Conservation (phyloP, 2,797 vertebrate genomes). For the Columba guinea region DNA sequence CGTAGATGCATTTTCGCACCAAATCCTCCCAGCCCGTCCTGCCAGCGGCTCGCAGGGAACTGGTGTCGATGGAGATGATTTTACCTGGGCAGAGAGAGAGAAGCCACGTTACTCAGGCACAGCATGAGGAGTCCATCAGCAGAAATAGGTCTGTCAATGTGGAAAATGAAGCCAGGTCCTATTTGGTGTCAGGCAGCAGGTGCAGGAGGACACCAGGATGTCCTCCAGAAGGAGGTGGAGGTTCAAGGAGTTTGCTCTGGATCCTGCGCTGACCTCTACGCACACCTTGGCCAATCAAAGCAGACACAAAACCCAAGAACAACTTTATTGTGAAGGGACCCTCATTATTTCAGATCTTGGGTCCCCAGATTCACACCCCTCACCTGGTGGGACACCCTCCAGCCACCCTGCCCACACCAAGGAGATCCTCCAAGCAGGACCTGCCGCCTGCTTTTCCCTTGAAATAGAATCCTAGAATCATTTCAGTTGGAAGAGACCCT, state of each 20-base stretch:
- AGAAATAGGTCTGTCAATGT: neutral
- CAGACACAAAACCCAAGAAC: neutral
- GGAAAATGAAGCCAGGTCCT: neutral
- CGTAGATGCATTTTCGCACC: constrained; percentile 96
- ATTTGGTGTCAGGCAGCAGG: accelerated
- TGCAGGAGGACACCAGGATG: neutral
- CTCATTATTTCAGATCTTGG: neutral
- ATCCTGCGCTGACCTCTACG: accelerated
- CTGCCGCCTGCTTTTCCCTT: neutral
- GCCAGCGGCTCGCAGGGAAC: constrained; percentile 90
- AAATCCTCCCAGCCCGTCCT: constrained; percentile 95
- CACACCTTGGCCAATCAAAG: neutral
- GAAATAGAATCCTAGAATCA: too few relatives aligned
- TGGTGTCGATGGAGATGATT: constrained; percentile 98
- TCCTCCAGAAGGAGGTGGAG: neutral
- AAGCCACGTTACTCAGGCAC: neutral
- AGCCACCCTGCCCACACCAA: neutral
- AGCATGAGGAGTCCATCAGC: neutral
- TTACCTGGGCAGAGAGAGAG: constrained; percentile 81
- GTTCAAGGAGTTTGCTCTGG: neutral
- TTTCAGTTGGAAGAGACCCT: too few relatives aligned
- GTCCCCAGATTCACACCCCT: neutral
- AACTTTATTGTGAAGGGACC: neutral
- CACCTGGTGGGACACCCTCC: neutral
- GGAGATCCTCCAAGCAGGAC: neutral